Evolutionary conservation across 2,888 invertebrate species (phyloP), one percentile per base, ranked within the genome.

Genomic region (Globia sparganii): DNA sequence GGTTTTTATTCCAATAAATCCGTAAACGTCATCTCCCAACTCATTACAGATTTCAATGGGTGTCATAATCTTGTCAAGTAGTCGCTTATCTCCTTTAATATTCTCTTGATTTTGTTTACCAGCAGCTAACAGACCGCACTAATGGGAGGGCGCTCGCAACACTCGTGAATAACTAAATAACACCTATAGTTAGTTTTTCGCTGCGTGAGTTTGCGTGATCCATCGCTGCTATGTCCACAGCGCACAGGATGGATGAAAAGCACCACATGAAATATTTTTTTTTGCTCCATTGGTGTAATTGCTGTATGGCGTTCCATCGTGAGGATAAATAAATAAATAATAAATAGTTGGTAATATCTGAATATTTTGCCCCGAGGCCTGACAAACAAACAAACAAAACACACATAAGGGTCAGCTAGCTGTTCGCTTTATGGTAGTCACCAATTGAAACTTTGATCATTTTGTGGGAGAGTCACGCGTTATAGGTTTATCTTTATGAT

Each of bases 321-420:
- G n/a, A n/a, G n/a, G n/a, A n/a, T n/a, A n/a, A 92, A 92, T 92
- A 91, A 90, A 90, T 89, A 88, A 91, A 91, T 91, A 91, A 90
- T 89, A 91, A 89, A 90, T 84, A 88, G 85, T 83, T 82, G 81
- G 80, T 85, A 87, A 75, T 61, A 6, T 58, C 13, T 34, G 15
- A 67, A 49, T 31, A 31, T 18, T 28, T 13, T 46, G 31, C 28
- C 13, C 13, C 21, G 28, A 43, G 43, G 66, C 28, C 3, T 28
- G n/a, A n/a, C n/a, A n/a, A n/a, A n/a, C n/a, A n/a, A n/a, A n/a
- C n/a, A n/a, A n/a, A n/a, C n/a, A n/a, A n/a, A n/a, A n/a, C n/a
- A n/a, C n/a, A n/a, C n/a, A n/a, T 21, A 46, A 66, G 28, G 28
- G 66, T 46, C 43, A 46, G 43, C 6, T 46, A 21, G 43, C 13